Conservation (phyloP, 2,113 vertebrate species). For the Trochalopteron elliotii region DNA sequence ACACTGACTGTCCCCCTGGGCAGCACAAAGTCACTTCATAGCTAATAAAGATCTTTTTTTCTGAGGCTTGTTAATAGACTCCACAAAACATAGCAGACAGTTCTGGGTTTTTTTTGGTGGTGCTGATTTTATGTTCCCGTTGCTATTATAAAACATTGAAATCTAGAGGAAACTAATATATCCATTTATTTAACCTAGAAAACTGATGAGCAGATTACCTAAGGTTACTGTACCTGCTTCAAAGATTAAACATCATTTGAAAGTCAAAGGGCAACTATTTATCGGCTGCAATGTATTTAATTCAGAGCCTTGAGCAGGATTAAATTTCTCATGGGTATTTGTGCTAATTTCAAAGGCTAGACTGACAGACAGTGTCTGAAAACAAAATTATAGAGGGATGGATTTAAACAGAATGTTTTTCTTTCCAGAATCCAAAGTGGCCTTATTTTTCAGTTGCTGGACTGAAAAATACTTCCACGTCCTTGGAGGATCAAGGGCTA, state of each 20-base stretch:
- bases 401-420: constrained; percentile 61
- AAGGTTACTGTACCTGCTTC: constrained; percentile 54
- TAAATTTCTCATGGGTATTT: constrained; percentile 65
- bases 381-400: constrained; percentile 29
- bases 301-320: constrained; percentile 48
- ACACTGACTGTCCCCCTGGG: not conserved
- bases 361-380: constrained; percentile 56
- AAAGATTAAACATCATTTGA: constrained; percentile 50
- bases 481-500: constrained; percentile 63
- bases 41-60: not conserved
- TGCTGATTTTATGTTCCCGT: not conserved
- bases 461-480: constrained; percentile 51
- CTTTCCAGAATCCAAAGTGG: constrained; percentile 50
- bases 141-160: constrained; percentile 1
- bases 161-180: constrained; percentile 26
- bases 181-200: constrained; percentile 48
- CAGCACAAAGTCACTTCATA: not conserved
- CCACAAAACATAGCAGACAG: not conserved
- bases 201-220: constrained; percentile 46
- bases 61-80: not conserved
- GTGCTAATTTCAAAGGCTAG: constrained; percentile 64
- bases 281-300: constrained; percentile 42
- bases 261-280: constrained; percentile 56
- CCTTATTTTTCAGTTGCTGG: constrained; percentile 27
- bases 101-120: not conserved